phyloP scores from a whole-genome alignment of 2,888 invertebrate species.

The Morpho helenor region DNA sequence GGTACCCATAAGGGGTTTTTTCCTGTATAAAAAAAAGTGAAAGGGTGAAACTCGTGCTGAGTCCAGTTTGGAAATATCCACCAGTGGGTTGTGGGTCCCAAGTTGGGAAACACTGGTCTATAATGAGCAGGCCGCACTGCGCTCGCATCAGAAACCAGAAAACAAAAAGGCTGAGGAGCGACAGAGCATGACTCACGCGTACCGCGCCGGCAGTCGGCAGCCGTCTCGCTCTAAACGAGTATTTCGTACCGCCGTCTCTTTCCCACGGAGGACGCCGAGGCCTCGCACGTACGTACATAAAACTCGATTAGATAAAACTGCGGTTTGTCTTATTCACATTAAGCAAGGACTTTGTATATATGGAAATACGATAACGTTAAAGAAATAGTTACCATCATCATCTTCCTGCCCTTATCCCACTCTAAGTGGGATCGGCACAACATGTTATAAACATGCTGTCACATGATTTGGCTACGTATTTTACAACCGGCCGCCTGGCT shows the following conservation, averaged over 20 bases:
- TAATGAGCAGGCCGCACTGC: conserved; percentile 14
- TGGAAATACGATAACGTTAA: not conserved
- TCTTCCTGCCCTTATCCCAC: too few species aligned
- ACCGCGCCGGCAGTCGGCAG: conserved; percentile 43
- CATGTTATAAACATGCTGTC: too few species aligned
- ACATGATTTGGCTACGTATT: too few species aligned
- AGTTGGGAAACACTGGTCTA: not conserved
- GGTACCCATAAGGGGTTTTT: too few species aligned
- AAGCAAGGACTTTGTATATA: not conserved
- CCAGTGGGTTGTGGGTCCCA: too few species aligned
- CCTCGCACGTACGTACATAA: conserved; percentile 24
- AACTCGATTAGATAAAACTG: conserved; percentile 26
- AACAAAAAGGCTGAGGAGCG: conserved; percentile 43
- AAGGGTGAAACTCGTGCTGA: too few species aligned
- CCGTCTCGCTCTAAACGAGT: conserved; percentile 54
- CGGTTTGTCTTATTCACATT: conserved; percentile 12
- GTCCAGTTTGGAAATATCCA: too few species aligned
- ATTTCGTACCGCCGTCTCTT: conserved; percentile 35
- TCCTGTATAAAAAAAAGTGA: too few species aligned
- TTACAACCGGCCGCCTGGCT: too few species aligned
- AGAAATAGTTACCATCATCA: too few species aligned
- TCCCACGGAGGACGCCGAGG: conserved; percentile 30
- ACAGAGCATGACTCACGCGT: conserved; percentile 63
- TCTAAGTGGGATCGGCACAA: too few species aligned
- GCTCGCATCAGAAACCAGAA: conserved; percentile 16